Base-by-base conservation (phyloP, 1,140 invertebrate genomes). In the Helicoverpa armigera region DNA sequence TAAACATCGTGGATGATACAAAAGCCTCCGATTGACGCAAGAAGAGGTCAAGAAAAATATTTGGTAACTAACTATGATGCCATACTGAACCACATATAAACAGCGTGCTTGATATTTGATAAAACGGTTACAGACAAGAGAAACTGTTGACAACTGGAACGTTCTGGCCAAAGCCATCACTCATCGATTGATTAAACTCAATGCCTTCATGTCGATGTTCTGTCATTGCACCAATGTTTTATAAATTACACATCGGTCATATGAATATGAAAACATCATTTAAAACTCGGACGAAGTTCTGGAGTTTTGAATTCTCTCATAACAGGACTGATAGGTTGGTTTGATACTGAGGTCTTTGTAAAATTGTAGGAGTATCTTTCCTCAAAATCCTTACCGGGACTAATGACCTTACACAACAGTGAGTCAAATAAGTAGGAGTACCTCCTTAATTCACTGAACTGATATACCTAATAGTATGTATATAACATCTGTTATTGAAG, bases 11-110 rank as follows among this genome's bases (percentile, higher is more conserved):
- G 61, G 0, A 67, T 65, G 75, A 67, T 54, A 77, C n/a, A 77
- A 85, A 89, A 89, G 82, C 85, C 86, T 85, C 61, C 75, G 56
- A 80, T 85, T 90, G 87, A 90, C 89, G 89, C 81, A 87, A 85
- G 63, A 74, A 81, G 75, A 77, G 88, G 86, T 90, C 86, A 87
- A 74, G 78, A 79, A 82, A 72, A 76, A 79, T 79, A 80, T 58
- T 82, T 76, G 61, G 79, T 80, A 77, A 77, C 65, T 78, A 72
- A 67, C 51, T 60, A 67, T n/a, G 61, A 54, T 31, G 54, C 51
- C 50, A 54, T 70, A 58, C 35, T 75, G 18, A 56, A 31, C 60
- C 61, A 77, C 60, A 56, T 77, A 50, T 77, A 77, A 77, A 77
- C 75, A 77, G 12, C 75, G 50, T 77, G 61, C 3, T 77, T 65